Conservation (phyloP, 2,888 invertebrate genomes). For the Idaea dimidiata region DNA sequence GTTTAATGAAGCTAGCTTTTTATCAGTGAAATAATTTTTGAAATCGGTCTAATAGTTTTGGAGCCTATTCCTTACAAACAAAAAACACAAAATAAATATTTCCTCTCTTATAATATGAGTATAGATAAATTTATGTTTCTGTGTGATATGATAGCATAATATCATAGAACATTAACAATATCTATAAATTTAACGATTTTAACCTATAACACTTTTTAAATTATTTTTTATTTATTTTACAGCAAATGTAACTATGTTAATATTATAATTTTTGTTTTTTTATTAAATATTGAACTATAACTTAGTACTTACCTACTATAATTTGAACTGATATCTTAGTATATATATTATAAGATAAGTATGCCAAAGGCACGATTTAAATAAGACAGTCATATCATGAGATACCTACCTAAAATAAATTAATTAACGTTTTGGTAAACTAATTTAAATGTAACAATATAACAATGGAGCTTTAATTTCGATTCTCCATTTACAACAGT, state of each 20-base stretch:
- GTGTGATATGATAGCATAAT: too few species aligned
- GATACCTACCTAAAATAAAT: slow-evolving; percentile 17
- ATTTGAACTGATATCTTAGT: slow-evolving; percentile 3
- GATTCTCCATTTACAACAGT: slow-evolving; percentile 1
- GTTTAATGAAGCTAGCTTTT: too few species aligned
- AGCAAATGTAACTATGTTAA: neutral
- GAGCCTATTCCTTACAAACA: too few species aligned
- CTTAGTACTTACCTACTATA: too few species aligned
- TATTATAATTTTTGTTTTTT: neutral
- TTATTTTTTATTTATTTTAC: neutral
- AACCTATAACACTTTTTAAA: too few species aligned
- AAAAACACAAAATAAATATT: too few species aligned
- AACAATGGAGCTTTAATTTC: neutral
- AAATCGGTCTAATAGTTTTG: too few species aligned
- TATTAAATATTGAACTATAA: neutral
- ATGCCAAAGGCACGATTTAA: slow-evolving; percentile 51
- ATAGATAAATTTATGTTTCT: too few species aligned
- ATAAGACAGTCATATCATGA: slow-evolving; percentile 56
- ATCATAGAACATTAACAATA: too few species aligned
- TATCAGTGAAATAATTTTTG: too few species aligned
- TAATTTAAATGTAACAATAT: neutral
- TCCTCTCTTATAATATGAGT: too few species aligned
- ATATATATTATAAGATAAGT: slow-evolving; percentile 23
- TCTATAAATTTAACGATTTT: too few species aligned
- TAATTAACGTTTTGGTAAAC: slow-evolving; percentile 22